A percentile compares a stretch with the other conserved stretches of the same genome.
Evolutionary conservation across 53 echinoderm and acorn worm genomes (phyloP).

Genomic region (Astropecten irregularis): DNA sequence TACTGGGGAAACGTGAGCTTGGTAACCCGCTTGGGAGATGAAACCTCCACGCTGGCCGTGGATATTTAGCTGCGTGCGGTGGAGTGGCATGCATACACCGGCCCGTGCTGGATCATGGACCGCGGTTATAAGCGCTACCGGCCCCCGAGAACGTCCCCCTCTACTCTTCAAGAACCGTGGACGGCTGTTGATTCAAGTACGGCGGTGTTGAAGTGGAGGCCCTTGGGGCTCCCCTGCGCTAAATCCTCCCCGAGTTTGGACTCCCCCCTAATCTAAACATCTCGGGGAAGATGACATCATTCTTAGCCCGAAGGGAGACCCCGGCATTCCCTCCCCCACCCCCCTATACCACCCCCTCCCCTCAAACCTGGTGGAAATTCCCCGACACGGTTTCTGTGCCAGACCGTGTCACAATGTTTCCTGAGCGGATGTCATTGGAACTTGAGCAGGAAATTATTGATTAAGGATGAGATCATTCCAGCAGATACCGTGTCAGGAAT

Average conservation of each 20-base stretch:
- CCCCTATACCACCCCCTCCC: not conserved
- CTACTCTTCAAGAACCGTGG: no score
- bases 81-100: no score
- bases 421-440: constrained; percentile 54
- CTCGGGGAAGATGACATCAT: constrained; percentile 53
- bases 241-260: not conserved
- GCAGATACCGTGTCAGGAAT: constrained; percentile 47
- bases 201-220: constrained; percentile 37
- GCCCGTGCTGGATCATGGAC: no score
- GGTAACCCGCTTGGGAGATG: not conserved
- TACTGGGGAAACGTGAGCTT: constrained; percentile 21
- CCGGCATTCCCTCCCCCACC: not conserved
- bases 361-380: constrained; percentile 25
- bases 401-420: constrained; percentile 42
- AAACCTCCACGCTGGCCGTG: not conserved
- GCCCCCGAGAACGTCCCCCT: not conserved
- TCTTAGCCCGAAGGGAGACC: constrained; percentile 16
- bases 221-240: not conserved
- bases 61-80: not conserved
- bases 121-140: no score
- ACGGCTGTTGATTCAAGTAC: constrained; percentile 50
- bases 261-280: constrained; percentile 10
- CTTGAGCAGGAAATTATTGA: constrained; percentile 55
- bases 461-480: constrained; percentile 32
- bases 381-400: constrained; percentile 38